phyloP scores from a whole-genome alignment of 2,113 vertebrate genomes.

The Pelecanoides urinatrix region DNA sequence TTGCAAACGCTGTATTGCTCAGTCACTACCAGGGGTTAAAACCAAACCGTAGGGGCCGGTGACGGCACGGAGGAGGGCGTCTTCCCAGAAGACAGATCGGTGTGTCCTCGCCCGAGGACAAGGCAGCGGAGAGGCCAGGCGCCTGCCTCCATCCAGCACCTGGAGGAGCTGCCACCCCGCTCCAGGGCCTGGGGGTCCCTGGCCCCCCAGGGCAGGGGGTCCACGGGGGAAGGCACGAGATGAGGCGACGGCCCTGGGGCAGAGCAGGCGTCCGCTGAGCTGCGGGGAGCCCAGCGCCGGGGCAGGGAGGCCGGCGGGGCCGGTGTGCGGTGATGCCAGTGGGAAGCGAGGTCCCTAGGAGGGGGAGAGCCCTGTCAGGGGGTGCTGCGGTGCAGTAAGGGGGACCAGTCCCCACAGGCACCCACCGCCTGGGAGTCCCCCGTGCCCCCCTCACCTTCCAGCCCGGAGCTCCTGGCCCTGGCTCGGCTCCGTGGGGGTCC shows the following conservation, averaged over 20 bases:
- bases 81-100: constrained; percentile 65
- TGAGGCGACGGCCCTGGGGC: background rate
- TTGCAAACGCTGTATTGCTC: constrained; percentile 60
- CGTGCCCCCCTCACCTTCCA: background rate
- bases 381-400: background rate
- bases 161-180: background rate
- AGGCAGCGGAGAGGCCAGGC: background rate
- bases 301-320: background rate
- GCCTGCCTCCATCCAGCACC: background rate
- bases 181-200: background rate
- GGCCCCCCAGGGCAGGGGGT: background rate
- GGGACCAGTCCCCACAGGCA: background rate
- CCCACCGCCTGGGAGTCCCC: fast-evolving
- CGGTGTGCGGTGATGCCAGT: background rate
- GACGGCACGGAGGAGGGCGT: background rate
- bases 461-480: background rate
- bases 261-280: background rate
- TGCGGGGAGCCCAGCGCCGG: background rate
- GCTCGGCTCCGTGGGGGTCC: background rate
- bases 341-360: background rate
- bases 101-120: constrained; percentile 2
- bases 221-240: constrained; percentile 2
- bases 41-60: background rate
- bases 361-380: background rate
- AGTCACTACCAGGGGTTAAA: constrained; percentile 49